These are phyloP conservation scores for Antheraea mylitta DNA, from an alignment of 1,140 invertebrate genomes.

Conservation along the genomic window DNA sequence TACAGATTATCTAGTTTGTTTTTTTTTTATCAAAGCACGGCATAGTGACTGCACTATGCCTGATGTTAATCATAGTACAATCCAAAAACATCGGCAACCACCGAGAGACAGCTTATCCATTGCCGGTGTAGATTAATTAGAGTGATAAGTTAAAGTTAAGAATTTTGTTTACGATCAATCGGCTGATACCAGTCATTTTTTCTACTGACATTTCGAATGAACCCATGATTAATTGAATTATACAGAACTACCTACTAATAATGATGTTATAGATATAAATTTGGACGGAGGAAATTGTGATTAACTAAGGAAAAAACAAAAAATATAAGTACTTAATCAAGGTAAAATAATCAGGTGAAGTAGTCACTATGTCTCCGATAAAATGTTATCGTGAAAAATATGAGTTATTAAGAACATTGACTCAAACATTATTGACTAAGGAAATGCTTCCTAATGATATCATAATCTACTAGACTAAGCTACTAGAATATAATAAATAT, in stretches of 20 bases:
- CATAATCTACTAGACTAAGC: neutral
- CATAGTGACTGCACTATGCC: no score
- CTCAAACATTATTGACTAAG: constrained; percentile 23
- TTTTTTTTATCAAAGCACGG: no score
- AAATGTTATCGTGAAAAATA: constrained; percentile 10
- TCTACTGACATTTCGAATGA: no score
- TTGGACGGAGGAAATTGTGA: neutral
- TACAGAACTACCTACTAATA: neutral
- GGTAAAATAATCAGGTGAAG: constrained; percentile 5
- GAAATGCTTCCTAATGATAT: constrained; percentile 12
- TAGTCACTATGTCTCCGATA: constrained; percentile 32
- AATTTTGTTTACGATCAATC: no score
- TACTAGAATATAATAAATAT: neutral
- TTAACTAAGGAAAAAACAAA: constrained; percentile 10
- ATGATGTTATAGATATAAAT: neutral
- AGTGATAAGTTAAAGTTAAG: no score
- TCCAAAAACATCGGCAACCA: no score
- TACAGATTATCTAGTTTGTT: no score
- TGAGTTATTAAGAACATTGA: constrained; percentile 23
- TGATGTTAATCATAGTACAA: no score
- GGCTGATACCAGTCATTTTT: no score
- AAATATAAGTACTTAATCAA: constrained; percentile 4
- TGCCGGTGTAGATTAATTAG: no score
- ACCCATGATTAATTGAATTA: neutral
- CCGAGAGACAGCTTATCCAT: no score